A percentile compares a stretch with the other conserved stretches of the same genome.
Evolutionary conservation across 2,113 vertebrate genomes (phyloP).

Genomic region (Pollimyrus isidori): DNA sequence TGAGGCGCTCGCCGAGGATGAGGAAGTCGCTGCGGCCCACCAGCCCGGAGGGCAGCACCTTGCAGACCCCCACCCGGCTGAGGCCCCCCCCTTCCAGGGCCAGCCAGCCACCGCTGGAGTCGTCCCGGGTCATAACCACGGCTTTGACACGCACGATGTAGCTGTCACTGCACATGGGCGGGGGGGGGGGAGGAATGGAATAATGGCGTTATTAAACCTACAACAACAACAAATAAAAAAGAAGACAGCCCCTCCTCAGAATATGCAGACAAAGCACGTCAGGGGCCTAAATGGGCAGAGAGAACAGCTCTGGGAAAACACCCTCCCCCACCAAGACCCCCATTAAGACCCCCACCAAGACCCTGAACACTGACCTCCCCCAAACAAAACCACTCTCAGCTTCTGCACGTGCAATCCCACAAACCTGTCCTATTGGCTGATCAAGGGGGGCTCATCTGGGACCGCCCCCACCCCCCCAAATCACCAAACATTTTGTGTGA

Average conservation of each 20-base stretch:
- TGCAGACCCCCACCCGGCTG: conserved; percentile 90
- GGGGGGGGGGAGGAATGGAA: neutral
- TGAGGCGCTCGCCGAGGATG: conserved; percentile 88
- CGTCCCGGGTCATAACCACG: conserved; percentile 97
- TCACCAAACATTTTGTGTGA: neutral
- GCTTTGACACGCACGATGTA: conserved; percentile 97
- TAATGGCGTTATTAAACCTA: neutral
- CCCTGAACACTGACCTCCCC: neutral
- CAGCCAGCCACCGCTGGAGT: conserved; percentile 94
- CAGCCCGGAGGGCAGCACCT: conserved; percentile 71
- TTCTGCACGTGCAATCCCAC: neutral
- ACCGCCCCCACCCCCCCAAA: neutral
- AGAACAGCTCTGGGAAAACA: neutral
- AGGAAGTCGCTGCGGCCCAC: conserved; percentile 82
- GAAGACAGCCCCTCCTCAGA: neutral
- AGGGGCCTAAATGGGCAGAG: neutral
- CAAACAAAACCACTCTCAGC: neutral
- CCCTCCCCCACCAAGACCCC: neutral
- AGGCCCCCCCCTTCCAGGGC: conserved; percentile 91
- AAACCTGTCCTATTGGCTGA: neutral
- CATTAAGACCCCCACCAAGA: neutral
- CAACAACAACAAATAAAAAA: neutral
- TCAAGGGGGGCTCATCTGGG: neutral
- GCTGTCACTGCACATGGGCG: conserved; percentile 77
- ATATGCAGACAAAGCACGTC: neutral